Percentiles rank a stretch among this genome's conserved stretches.
These are phyloP conservation scores for Podocnemis expansa DNA, from an alignment of 2,113 vertebrate genomes.

Conservation along the genomic window DNA sequence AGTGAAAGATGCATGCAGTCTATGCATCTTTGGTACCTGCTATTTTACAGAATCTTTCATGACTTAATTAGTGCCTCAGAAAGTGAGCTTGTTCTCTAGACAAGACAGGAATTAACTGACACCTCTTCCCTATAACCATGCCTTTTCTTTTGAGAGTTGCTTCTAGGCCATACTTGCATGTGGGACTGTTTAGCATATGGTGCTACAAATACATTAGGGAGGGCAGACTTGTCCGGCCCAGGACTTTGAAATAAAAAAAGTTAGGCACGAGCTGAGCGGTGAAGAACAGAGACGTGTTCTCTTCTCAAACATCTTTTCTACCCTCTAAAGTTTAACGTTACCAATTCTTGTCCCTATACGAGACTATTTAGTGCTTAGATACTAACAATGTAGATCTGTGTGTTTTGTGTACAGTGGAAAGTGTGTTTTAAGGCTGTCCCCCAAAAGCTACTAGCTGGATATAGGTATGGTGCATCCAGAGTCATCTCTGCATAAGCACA, in stretches of 20 bases:
- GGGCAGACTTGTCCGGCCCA: background rate
- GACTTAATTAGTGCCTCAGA: background rate
- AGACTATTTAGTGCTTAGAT: background rate
- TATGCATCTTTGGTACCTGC: rapidly evolving
- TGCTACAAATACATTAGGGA: background rate
- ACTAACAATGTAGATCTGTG: background rate
- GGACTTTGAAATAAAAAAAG: background rate
- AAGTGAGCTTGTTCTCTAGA: background rate
- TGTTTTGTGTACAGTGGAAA: background rate
- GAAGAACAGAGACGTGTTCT: background rate
- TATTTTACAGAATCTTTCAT: background rate
- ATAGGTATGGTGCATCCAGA: background rate
- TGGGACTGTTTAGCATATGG: background rate
- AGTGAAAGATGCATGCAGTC: background rate
- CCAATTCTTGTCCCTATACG: background rate
- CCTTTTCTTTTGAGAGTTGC: background rate
- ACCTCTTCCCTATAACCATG: background rate
- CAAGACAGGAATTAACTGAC: background rate
- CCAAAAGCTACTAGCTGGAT: background rate
- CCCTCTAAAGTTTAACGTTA: background rate
- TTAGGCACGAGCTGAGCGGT: background rate
- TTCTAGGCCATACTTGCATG: background rate
- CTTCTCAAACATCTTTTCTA: background rate
- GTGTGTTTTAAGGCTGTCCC: background rate
- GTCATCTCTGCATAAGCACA: background rate